Base-by-base conservation (phyloP, 2,888 invertebrate species). In the Acleris holmiana region DNA sequence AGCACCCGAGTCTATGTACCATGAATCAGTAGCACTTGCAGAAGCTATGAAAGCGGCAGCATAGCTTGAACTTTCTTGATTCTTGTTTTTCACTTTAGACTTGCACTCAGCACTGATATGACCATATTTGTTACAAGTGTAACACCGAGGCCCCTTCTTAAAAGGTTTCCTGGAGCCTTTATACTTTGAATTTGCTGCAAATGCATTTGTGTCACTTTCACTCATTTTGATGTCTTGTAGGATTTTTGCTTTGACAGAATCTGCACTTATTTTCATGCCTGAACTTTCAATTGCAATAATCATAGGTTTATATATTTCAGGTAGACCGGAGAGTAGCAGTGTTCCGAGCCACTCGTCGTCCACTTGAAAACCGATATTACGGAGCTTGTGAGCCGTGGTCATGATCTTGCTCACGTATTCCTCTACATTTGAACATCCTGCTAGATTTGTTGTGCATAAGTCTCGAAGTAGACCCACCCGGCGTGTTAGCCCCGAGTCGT, bases 301-400 rank as follows among this genome's bases (percentile, higher is more conserved):
- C 68, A 70, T 70, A 0, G 68, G 70, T 50, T 65, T 61, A 29
- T 70, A 70, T 0, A 8, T 3, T 6, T 71, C 70, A 0, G 71
- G 71, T 25, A 73, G 48, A 13, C 70, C 73, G 15, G 72, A 68
- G 2, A 72, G 50, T 19, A 73, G 17, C 10, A 72, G 40, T 4
- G 70, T 72, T 1, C 71, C 71, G 0, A 71, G 44, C 71, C 74
- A 73, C 51, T 73, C 71, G 56, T 73, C 71, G 40, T 61, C 61
- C 0, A 74, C 68, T 18, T 8, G 3, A 49, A 73, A 74, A 7
- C 58, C 65, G 7, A 73, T 73, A 17, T 71, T 71, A 44, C 71
- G 48, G 1, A 72, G 48, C 21, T 69, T 71, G 18, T 73, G 71
- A 0, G 71, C 68, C 1, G 71, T 67, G 0, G 63, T 29, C 47